These are phyloP conservation scores for Papilio gigon DNA, from an alignment of 2,888 invertebrate genomes.

Conservation along the genomic window DNA sequence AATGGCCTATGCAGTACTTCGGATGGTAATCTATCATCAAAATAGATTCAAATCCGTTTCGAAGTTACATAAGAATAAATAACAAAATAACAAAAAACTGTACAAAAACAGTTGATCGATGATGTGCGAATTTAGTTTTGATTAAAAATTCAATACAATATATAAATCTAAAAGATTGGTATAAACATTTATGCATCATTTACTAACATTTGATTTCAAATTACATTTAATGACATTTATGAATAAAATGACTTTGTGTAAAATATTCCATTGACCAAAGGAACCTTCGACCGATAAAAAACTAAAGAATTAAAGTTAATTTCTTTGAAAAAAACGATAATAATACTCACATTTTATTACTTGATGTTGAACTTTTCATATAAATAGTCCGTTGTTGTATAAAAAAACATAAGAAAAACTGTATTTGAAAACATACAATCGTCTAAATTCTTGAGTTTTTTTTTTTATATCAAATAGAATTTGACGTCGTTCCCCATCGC, in stretches of 20 bases:
- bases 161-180: no score
- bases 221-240: not conserved
- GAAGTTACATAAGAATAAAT: not conserved
- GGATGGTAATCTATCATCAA: no score
- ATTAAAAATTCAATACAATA: no score
- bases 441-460: not conserved
- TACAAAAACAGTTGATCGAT: not conserved
- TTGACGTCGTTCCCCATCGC: slow-evolving; percentile 34
- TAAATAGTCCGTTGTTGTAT: not conserved
- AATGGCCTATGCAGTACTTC: no score
- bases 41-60: no score
- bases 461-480: not conserved
- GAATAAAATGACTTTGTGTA: not conserved
- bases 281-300: not conserved
- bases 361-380: not conserved
- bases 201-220: not conserved
- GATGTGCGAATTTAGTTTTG: not conserved
- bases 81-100: not conserved
- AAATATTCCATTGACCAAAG: not conserved
- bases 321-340: not conserved
- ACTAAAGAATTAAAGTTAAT: not conserved
- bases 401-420: not conserved
- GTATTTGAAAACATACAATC: not conserved
- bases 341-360: slow-evolving; percentile 11
- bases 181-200: not conserved